phyloP scores from a whole-genome alignment of 2,797 vertebrate species.

The Falco naumanni region DNA sequence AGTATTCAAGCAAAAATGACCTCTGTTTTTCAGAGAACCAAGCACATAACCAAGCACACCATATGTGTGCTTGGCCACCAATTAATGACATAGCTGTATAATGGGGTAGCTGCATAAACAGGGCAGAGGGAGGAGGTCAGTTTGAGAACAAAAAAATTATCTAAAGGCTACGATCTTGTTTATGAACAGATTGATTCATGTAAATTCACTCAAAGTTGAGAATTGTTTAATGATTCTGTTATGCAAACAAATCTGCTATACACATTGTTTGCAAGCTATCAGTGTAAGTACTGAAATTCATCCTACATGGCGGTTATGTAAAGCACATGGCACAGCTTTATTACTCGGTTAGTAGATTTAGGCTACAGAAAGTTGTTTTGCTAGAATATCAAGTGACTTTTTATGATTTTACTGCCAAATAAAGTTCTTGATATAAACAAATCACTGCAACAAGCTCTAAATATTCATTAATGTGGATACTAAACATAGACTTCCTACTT shows the following conservation, averaged over 20 bases:
- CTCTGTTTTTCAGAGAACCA: background rate
- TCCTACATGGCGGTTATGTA: background rate
- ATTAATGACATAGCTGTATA: conserved; percentile 41
- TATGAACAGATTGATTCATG: conserved; percentile 53
- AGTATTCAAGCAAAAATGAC: background rate
- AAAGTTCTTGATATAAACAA: background rate
- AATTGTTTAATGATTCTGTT: conserved; percentile 14
- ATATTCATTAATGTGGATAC: background rate
- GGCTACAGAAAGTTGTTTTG: background rate
- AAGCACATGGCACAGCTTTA: background rate
- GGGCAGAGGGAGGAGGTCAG: conserved; percentile 36
- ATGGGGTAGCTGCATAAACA: conserved; percentile 59
- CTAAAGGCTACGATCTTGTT: conserved; percentile 1
- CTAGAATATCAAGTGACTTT: background rate
- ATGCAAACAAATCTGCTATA: conserved; percentile 60
- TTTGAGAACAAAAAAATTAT: conserved; percentile 29
- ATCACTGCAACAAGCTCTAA: background rate
- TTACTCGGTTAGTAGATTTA: background rate
- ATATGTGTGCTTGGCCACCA: conserved; percentile 40
- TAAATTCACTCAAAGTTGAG: conserved; percentile 38
- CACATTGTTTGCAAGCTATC: conserved; percentile 46
- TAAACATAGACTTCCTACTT: background rate
- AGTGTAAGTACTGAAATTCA: background rate
- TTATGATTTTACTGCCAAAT: background rate
- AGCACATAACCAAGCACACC: background rate